Conservation (phyloP, 2,113 vertebrate species). For the Okapia johnstoni region DNA sequence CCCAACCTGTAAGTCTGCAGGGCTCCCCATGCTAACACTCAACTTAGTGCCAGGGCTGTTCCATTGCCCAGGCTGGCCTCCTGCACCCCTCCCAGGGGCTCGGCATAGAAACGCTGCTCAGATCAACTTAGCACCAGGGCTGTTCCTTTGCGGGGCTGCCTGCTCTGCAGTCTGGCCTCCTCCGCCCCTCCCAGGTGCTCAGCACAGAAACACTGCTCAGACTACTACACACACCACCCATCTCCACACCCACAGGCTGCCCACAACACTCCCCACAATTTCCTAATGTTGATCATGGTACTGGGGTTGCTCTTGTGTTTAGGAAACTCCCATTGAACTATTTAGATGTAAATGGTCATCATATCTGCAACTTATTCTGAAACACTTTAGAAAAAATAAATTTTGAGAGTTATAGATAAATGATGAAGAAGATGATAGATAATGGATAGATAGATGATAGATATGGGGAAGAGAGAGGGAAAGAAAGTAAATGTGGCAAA, state of each 20-base stretch:
- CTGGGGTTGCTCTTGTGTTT: neutral
- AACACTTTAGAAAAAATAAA: neutral
- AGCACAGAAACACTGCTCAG: neutral
- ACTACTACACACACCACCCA: fast-evolving
- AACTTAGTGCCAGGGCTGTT: neutral
- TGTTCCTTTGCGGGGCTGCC: fast-evolving
- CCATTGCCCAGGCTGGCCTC: fast-evolving
- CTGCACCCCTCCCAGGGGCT: fast-evolving
- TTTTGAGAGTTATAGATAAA: neutral
- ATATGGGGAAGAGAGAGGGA: neutral
- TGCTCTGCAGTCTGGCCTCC: neutral
- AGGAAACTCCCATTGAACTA: neutral
- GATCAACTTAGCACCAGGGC: neutral
- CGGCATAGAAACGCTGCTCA: neutral
- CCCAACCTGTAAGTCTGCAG: fast-evolving
- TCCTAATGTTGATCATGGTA: neutral
- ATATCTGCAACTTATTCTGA: neutral
- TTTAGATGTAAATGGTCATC: neutral
- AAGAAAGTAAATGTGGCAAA: neutral
- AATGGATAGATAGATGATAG: neutral
- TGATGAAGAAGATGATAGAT: neutral
- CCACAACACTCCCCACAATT: neutral
- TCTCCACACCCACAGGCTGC: neutral
- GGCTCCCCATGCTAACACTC: neutral
- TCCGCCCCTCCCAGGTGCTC: fast-evolving